Percentiles rank a stretch among this genome's conserved stretches.
phyloP scores from a whole-genome alignment of 2,797 vertebrate genomes.

The Rhynchonycteris naso region DNA sequence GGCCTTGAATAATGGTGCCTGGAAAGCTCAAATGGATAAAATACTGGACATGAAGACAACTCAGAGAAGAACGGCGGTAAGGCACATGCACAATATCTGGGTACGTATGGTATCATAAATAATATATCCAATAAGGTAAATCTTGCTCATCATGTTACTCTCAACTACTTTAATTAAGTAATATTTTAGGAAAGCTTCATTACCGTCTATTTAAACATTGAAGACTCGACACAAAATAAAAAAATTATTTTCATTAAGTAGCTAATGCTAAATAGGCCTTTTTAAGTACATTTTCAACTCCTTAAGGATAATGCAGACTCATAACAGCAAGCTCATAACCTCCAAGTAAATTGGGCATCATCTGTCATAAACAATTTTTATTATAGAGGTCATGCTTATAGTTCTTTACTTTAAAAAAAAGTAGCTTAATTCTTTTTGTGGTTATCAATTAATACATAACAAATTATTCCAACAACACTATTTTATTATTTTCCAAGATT shows the following conservation, averaged over 20 bases:
- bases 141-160: neutral
- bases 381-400: neutral
- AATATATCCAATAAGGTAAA: neutral
- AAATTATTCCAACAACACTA: neutral
- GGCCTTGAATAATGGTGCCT: neutral
- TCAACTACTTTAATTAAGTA: constrained; percentile 21
- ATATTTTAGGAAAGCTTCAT: neutral
- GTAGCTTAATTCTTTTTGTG: neutral
- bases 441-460: neutral
- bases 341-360: neutral
- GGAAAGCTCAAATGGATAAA: neutral
- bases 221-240: neutral
- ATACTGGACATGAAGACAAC: neutral
- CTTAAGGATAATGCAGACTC: neutral
- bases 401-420: neutral
- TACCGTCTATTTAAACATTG: neutral
- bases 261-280: neutral
- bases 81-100: neutral
- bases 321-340: neutral
- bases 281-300: neutral
- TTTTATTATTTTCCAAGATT: neutral
- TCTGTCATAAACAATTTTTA: neutral
- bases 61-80: neutral
- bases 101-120: neutral
- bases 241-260: constrained; percentile 7